Evolutionary conservation across 1,140 invertebrate species (phyloP).

Genomic region (Ditylenchus dipsaci): DNA sequence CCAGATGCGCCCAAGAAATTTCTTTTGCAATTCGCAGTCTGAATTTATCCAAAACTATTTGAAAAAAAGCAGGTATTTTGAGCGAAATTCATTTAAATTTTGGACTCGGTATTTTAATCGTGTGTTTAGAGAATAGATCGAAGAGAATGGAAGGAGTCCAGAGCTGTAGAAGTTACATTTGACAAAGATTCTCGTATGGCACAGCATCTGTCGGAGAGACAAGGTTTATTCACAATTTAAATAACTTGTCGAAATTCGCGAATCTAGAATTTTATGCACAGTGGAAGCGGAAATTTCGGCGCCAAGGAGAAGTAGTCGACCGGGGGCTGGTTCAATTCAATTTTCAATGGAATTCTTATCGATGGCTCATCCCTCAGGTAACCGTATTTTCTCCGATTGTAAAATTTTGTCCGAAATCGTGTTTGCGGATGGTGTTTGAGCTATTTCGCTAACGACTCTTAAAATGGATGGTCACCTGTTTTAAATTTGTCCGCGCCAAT

Average conservation of each 20-base stretch:
- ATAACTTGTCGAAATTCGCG: background rate
- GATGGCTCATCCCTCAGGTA: constrained; percentile 68
- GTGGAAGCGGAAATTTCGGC: constrained; percentile 78
- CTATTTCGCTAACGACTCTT: no score
- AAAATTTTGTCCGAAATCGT: no score
- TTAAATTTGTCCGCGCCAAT: no score
- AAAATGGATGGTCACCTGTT: no score
- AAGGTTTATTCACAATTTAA: constrained; percentile 61
- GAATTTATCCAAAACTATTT: constrained; percentile 18
- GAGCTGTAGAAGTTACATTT: constrained; percentile 73
- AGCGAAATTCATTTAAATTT: background rate
- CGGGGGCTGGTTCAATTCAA: constrained; percentile 80
- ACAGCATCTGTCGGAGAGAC: constrained; percentile 71
- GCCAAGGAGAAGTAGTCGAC: constrained; percentile 72
- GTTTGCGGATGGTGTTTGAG: no score
- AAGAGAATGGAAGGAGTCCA: constrained; percentile 71
- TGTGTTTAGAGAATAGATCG: constrained; percentile 73
- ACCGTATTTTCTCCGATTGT: no score
- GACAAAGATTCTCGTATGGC: constrained; percentile 75
- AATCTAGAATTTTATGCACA: constrained; percentile 72
- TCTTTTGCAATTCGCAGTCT: constrained; percentile 18
- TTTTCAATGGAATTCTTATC: constrained; percentile 81
- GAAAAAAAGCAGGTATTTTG: background rate
- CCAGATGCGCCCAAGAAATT: constrained; percentile 5
- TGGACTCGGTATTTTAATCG: no score